Evolutionary conservation across 2,888 invertebrate genomes (phyloP).

Genomic region (Hypomecis atomaria): DNA sequence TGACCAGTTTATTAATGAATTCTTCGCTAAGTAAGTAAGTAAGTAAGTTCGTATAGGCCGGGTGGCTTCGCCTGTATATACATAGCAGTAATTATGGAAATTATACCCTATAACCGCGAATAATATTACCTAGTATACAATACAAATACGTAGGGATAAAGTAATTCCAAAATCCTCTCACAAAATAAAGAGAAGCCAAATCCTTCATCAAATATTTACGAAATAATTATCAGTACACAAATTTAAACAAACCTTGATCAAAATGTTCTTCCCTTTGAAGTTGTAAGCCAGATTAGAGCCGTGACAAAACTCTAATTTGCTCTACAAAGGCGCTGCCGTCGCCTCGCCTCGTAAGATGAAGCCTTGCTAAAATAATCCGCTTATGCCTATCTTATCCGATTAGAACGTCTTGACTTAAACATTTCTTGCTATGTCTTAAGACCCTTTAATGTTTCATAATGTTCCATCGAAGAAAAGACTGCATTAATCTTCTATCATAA

Average conservation of each 20-base stretch:
- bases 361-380: conserved; percentile 35
- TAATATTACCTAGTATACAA: too few relatives aligned
- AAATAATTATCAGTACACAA: neutral
- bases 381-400: conserved; percentile 36
- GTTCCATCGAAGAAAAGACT: neutral
- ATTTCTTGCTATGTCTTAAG: conserved; percentile 4
- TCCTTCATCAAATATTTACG: conserved; percentile 4
- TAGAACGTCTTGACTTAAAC: conserved; percentile 18
- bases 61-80: too few relatives aligned
- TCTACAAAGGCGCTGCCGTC: conserved; percentile 21
- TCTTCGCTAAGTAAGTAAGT: too few relatives aligned
- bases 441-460: neutral
- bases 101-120: too few relatives aligned
- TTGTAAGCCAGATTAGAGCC: conserved; percentile 26
- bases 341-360: conserved; percentile 38
- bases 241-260: conserved; percentile 17
- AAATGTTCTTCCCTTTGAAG: conserved; percentile 21
- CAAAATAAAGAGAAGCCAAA: neutral
- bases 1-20: too few relatives aligned
- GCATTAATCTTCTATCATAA: neutral
- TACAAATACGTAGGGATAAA: too few relatives aligned
- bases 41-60: too few relatives aligned
- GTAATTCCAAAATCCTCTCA: conserved; percentile 5
- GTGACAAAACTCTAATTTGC: conserved; percentile 29
- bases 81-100: too few relatives aligned